phyloP scores from a whole-genome alignment of 2,888 invertebrate genomes.

The Drosophila demipolita region DNA sequence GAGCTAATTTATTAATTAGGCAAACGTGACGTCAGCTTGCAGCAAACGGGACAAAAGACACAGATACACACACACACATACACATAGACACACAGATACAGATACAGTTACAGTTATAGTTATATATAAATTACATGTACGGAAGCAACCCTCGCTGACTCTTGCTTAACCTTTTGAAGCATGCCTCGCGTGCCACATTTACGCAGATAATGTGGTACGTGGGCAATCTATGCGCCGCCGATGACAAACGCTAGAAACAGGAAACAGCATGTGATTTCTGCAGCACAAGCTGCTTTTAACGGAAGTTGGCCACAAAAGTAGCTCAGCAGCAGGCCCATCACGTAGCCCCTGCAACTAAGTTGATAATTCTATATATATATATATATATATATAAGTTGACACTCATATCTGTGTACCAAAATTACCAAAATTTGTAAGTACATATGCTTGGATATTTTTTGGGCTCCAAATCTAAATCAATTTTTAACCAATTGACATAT shows the following conservation, averaged over 20 bases:
- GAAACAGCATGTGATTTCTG: conserved; percentile 30
- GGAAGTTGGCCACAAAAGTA: conserved; percentile 61
- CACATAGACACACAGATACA: neutral
- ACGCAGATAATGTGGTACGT: conserved; percentile 44
- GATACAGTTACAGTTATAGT: neutral
- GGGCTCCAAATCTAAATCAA: neutral
- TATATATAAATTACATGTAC: neutral
- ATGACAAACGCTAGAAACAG: conserved; percentile 15
- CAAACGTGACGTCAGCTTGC: conserved; percentile 64
- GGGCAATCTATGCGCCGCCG: conserved; percentile 40
- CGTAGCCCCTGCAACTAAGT: conserved; percentile 22
- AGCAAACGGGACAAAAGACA: conserved; percentile 25
- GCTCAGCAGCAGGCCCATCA: conserved; percentile 38
- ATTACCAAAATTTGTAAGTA: neutral
- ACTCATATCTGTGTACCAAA: neutral
- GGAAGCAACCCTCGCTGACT: conserved; percentile 14
- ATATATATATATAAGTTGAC: neutral
- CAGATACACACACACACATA: neutral
- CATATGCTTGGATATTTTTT: neutral
- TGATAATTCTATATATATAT: conserved; percentile 16
- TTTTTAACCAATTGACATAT: neutral
- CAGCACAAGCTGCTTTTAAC: conserved; percentile 51
- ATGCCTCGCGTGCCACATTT: conserved; percentile 54
- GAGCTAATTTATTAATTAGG: conserved; percentile 74
- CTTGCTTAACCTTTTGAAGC: conserved; percentile 11